These are phyloP conservation scores for Chelmon rostratus DNA, from an alignment of 2,797 vertebrate genomes.

Conservation along the genomic window DNA sequence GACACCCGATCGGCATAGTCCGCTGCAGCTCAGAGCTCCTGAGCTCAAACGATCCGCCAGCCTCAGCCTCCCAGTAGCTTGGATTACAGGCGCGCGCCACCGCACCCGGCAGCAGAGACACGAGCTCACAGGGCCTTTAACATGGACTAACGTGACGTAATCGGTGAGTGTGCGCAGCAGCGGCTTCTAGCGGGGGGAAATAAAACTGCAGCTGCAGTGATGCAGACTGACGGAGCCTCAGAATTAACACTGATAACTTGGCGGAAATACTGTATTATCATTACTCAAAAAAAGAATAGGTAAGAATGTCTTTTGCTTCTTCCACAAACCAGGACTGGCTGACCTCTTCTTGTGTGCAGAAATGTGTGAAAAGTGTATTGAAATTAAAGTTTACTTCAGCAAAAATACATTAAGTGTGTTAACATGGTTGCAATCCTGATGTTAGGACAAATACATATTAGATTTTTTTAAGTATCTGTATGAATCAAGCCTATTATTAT, in stretches of 20 bases:
- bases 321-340: not conserved
- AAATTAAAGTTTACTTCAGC: not conserved
- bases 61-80: slow-evolving; percentile 65
- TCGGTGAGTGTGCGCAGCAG: not conserved
- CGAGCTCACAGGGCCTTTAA: slow-evolving; percentile 27
- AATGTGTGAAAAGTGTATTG: not conserved
- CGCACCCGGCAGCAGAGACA: slow-evolving; percentile 56
- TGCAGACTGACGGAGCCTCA: not conserved
- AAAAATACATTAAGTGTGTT: not conserved
- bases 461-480: too few species aligned
- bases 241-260: too few species aligned
- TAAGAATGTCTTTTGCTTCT: not conserved
- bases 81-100: slow-evolving; percentile 70
- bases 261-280: too few species aligned
- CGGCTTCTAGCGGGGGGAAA: not conserved
- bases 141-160: not conserved
- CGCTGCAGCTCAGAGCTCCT: slow-evolving; percentile 67
- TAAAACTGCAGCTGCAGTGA: not conserved
- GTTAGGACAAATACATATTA: not conserved
- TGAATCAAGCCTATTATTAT: too few species aligned
- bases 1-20: slow-evolving; percentile 69
- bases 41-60: slow-evolving; percentile 69
- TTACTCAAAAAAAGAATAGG: too few species aligned
- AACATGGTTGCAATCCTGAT: too few species aligned
- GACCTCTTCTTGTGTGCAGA: not conserved